Base-by-base conservation (phyloP, 2,797 vertebrate species). In the Myotis planiceps region DNA sequence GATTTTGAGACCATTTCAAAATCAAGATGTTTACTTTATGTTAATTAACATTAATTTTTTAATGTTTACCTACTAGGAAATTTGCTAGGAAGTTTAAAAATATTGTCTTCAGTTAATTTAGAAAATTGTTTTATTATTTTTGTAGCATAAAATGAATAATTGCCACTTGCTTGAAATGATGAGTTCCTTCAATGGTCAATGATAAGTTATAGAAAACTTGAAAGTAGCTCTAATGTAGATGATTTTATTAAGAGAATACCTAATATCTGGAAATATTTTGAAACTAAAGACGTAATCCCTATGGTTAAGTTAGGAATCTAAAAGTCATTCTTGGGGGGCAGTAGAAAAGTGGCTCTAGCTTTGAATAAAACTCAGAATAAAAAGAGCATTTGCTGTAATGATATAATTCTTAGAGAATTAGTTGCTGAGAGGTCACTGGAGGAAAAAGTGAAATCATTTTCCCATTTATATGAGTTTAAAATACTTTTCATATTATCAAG, bases 401-500 rank as follows among this genome's bases (percentile, higher is more conserved):
- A 66, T 9, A 14, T 63, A 91, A 66, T 94, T 34, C 51, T 83
- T 96, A 95, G 37, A 97, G 45, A 47, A 95, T 92, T 94, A 96
- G 32, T 87, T 97, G 79, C 66, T 87, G 8, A 94, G 91, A 45
- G 51, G 47, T 95, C 82, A 95, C 13, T 15, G 8, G 5, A 58
- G 45, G 25, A 92, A 97, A 97, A 37, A 88, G 68, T 83, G 39
- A 85, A 92, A 92, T 97, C 63, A 42, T 34, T 53, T 16, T 92
- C 3, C 1, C 5, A 94, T 95, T 90, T 60, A 92, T 6, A 92
- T 45, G 79, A 76, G 92, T 12, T 19, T 32, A 21, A 96, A 92
- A 92, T 88, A 96, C 78, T 90, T 96, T 96, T 47, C 12, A 74
- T 88, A 55, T 90, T 95, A 78, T 93, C 72, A 82, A 68, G 74